A percentile compares a stretch with the other conserved stretches of the same genome.
Conservation (phyloP, 30 jellyfish, hydroid and myxozoan species). For the Aurelia sp. region DNA sequence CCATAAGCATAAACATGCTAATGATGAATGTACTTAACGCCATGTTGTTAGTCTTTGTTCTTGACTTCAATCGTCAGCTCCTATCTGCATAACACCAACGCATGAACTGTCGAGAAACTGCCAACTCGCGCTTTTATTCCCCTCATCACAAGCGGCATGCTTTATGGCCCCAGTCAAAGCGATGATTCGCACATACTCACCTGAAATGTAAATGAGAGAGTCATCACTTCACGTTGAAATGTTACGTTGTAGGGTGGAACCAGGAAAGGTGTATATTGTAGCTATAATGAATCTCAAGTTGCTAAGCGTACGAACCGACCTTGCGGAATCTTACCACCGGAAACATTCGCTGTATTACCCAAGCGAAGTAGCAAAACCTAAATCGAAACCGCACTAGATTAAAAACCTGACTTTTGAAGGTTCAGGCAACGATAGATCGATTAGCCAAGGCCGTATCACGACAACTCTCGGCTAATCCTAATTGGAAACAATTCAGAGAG, state of each 20-base stretch:
- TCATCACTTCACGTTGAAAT: background rate
- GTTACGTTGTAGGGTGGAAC: slow-evolving; percentile 48
- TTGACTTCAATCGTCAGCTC: too few relatives aligned
- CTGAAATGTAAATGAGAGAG: slow-evolving; percentile 36
- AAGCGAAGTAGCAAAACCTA: slow-evolving; percentile 15
- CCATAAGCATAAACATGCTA: slow-evolving; percentile 24
- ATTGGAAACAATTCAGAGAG: slow-evolving; percentile 21
- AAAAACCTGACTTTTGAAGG: background rate
- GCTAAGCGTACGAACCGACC: background rate
- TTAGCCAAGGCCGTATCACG: slow-evolving; percentile 31
- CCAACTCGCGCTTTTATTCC: slow-evolving; percentile 29
- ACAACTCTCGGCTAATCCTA: slow-evolving; percentile 2
- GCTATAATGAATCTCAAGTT: background rate
- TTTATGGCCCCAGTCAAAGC: slow-evolving; percentile 13
- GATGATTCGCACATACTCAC: slow-evolving; percentile 30
- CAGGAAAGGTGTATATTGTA: slow-evolving; percentile 47
- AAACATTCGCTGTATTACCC: slow-evolving; percentile 25
- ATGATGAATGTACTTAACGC: slow-evolving; percentile 3
- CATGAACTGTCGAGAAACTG: slow-evolving; percentile 11
- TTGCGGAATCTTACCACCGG: slow-evolving; percentile 53
- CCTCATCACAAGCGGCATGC: slow-evolving; percentile 57
- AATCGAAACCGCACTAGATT: slow-evolving; percentile 16
- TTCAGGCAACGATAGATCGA: slow-evolving; percentile 2
- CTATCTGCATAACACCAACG: background rate
- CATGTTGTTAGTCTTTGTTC: background rate